Evolutionary conservation across 2,113 vertebrate genomes (phyloP), one percentile per base, ranked within the genome.

Genomic region (Polypterus senegalus): DNA sequence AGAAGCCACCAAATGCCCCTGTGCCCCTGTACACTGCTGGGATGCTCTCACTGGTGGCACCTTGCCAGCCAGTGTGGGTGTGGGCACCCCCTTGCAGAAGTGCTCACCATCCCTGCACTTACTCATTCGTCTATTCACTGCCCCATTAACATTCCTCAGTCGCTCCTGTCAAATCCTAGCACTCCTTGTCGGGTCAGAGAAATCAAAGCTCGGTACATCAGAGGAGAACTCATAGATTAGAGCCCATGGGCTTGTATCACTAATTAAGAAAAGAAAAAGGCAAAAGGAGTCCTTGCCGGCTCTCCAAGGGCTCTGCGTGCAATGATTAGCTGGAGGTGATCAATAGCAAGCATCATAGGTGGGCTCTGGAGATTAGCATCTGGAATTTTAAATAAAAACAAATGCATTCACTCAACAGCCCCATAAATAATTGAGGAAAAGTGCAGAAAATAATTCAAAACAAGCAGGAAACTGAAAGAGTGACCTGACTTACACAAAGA

Each of bases 151-250:
- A 85, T 85, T 80, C 77, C 65, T 69, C 61, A 65, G 47, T 72
- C 63, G 54, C 66, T 53, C 74, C 66, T 47, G n/a, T 56, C 61
- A 64, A 60, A 70, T 77, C 72, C 69, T 74, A 68, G 58, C 66
- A 54, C 74, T 73, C 71, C 76, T 70, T 76, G 79, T 76, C 73
- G 81, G 81, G 79, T 81, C 77, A 76, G 79, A 78, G 64, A 78
- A 84, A 85, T 88, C 81, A 85, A 86, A 86, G 80, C 63, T 1
- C 66, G 27, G 57, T 71, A 86, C 79, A 80, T 79, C 78, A 83
- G 76, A 83, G 73, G 70, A 72, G 74, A 74, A 73, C 59, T 71
- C 79, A 80, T 76, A 75, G 83, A 85, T 80, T 79, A 78, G 74
- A 49, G 75, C 77, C 81, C 68, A 72, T 59, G 71, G 81, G 73